Evolutionary conservation across 2,113 vertebrate species (phyloP).

Genomic region (Tachysurus fulvidraco): DNA sequence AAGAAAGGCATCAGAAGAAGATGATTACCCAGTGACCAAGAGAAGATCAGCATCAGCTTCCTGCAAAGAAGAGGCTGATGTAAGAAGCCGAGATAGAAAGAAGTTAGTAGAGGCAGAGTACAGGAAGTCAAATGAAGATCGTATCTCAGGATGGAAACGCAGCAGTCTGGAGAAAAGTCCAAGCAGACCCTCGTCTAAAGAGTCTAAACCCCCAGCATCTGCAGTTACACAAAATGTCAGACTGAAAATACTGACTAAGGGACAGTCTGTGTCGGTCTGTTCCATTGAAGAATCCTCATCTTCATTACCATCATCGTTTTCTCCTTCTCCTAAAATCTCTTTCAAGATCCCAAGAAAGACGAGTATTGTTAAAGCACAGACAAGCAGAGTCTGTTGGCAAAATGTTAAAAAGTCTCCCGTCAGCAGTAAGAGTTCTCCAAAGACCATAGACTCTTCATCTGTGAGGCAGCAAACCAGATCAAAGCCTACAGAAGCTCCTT

Average conservation of each 20-base stretch:
- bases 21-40: conserved; percentile 33
- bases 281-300: not conserved
- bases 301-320: not conserved
- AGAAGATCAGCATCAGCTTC: not conserved
- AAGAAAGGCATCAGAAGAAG: conserved; percentile 20
- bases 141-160: not conserved
- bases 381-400: not conserved
- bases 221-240: not conserved
- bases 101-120: conserved; percentile 10
- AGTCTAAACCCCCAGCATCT: not conserved
- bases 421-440: not conserved
- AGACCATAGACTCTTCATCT: not conserved
- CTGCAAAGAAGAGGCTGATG: conserved; percentile 38
- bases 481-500: not conserved
- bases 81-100: not conserved
- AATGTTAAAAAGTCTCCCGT: not conserved
- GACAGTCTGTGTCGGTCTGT: not conserved
- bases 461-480: not conserved
- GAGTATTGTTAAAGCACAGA: not conserved
- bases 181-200: conserved; percentile 2
- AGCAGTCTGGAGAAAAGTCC: not conserved
- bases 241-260: not conserved
- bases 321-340: not conserved
- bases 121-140: not conserved
- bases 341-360: conserved; percentile 69